Base-by-base conservation (phyloP, 2,113 vertebrate genomes). In the Dunckerocampus dactyliophorus region DNA sequence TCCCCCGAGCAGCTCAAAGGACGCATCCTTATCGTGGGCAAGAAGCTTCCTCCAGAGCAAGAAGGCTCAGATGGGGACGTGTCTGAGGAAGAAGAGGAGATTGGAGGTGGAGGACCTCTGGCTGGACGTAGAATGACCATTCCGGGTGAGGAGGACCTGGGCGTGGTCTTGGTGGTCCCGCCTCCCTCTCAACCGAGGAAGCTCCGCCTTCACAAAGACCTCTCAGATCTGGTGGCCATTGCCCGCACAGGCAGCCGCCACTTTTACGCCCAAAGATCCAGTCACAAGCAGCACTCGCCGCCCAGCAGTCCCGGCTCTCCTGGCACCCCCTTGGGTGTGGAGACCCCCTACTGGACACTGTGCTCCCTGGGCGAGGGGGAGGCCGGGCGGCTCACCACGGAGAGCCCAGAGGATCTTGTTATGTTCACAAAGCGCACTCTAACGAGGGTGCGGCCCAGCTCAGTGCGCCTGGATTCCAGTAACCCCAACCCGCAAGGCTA, bases 401-500 rank as follows among this genome's bases (percentile, higher is more conserved):
- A 99, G 67, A 94, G 88, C 77, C 95, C 95, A 0, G 96, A 98
- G 76, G 94, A 99, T 76, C 93, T 98, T 63, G 96, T 99, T 14
- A 92, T 92, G 87, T 96, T 98, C 85, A 99, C 97, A 73, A 99
- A 99, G 81, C 95, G 87, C 58, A 93, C 91, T 74, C 90, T 99
- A 16, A 96, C 93, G 16, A 88, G 97, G 67, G 91, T 99, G 9
- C 92, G 95, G 12, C 95, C 97, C 1, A 95, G 94, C 80, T 92
- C 95, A 1, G 93, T 97, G 86, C 90, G 97, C 15, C 93, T 97
- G 62, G 96, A 98, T 75, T 99, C 97, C 47, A 97, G 96, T 82
- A 99, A 99, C 82, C 84, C 95, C 69, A 98, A 98, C 82, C 97
- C 97, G 0, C 96, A 98, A 75, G 95, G 95, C 64, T 98, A 95